Evolutionary conservation across 2,888 invertebrate species (phyloP).

Genomic region (Amblyteles armatorius): DNA sequence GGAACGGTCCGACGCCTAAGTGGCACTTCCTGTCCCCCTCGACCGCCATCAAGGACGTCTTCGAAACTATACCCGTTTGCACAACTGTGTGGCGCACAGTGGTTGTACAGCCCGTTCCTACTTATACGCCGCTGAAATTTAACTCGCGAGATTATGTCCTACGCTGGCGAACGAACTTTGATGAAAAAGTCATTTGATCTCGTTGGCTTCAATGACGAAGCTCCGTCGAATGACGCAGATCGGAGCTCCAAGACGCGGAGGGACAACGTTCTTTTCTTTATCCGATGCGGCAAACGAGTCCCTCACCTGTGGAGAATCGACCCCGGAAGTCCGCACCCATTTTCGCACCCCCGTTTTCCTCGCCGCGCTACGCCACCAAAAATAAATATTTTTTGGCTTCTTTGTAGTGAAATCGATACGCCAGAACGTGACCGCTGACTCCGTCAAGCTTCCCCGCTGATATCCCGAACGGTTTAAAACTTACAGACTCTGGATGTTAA

Average conservation of each 20-base stretch:
- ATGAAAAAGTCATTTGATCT: constrained; percentile 76
- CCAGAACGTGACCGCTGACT: no score
- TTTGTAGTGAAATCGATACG: no score
- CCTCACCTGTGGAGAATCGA: no score
- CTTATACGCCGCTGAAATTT: constrained; percentile 53
- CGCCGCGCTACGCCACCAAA: no score
- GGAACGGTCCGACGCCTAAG: constrained; percentile 65
- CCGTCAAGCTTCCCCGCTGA: no score
- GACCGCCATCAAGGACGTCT: constrained; percentile 63
- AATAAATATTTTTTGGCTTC: no score
- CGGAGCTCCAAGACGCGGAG: constrained; percentile 2
- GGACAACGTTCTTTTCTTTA: background rate
- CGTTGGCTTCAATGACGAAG: constrained; percentile 72
- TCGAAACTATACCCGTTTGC: constrained; percentile 39
- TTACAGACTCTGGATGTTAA: no score
- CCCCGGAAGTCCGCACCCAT: no score
- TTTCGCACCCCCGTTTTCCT: no score
- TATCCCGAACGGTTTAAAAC: no score
- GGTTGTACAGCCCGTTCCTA: constrained; percentile 5
- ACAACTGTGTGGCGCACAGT: background rate
- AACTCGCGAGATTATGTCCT: constrained; percentile 64
- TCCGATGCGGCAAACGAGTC: no score
- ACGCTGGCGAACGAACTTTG: constrained; percentile 64
- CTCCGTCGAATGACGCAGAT: constrained; percentile 44
- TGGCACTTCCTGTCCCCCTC: constrained; percentile 66